These are phyloP conservation scores for Schizopygopsis pylzovi DNA, from an alignment of 2,797 vertebrate species.

Conservation along the genomic window DNA sequence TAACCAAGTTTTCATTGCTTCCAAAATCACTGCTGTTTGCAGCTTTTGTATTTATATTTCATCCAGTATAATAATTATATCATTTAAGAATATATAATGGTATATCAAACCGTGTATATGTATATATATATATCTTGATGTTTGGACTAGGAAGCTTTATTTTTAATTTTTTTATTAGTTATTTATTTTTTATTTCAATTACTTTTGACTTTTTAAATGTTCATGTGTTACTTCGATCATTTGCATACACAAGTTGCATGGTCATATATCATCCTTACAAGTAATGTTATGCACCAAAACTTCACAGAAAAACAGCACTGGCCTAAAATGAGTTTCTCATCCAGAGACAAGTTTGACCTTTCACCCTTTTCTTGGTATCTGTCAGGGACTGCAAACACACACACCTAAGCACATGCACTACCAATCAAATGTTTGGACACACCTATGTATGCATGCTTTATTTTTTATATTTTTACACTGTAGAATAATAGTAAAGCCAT, in stretches of 20 bases:
- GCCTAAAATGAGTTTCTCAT: conserved; percentile 44
- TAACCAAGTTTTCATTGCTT: background rate
- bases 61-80: background rate
- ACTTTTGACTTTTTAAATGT: background rate
- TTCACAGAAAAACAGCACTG: conserved; percentile 18
- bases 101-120: background rate
- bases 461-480: background rate
- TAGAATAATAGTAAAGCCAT: background rate
- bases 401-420: background rate
- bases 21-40: background rate
- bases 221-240: background rate
- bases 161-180: too few species aligned
- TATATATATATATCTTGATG: too few species aligned
- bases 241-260: background rate
- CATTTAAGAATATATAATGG: background rate
- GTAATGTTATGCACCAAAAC: background rate
- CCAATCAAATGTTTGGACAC: background rate
- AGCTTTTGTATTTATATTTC: background rate
- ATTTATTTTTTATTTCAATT: background rate
- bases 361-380: conserved; percentile 69
- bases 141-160: background rate
- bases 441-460: background rate
- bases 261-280: background rate
- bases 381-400: background rate
- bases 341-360: conserved; percentile 38